These are phyloP conservation scores for Coelogynopora nodosa DNA, from an alignment of 2,888 invertebrate genomes.

Conservation along the genomic window DNA sequence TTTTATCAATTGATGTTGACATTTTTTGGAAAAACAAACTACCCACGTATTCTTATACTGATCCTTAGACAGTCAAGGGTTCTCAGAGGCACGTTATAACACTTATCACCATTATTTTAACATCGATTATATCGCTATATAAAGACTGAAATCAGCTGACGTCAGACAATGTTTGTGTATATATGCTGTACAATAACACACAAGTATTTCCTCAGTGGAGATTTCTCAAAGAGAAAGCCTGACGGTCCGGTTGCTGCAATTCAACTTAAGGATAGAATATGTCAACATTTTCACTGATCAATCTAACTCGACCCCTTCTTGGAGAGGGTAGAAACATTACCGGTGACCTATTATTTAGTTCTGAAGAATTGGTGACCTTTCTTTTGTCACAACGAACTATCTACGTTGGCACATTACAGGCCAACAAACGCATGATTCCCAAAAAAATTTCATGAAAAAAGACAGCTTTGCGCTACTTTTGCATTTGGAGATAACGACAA, in stretches of 20 bases:
- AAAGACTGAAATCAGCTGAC: background rate
- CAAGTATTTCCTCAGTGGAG: background rate
- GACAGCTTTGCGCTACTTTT: background rate
- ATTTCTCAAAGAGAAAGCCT: background rate
- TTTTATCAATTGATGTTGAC: no score
- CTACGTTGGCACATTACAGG: background rate
- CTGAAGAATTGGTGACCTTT: background rate
- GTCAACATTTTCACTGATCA: background rate
- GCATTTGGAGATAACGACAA: background rate
- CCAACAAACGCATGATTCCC: background rate
- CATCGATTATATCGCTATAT: background rate
- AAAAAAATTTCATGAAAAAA: background rate
- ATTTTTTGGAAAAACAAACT: no score
- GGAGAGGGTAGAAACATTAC: background rate
- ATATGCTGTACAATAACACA: background rate
- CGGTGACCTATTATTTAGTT: background rate
- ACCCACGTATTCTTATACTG: no score
- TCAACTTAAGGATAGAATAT: background rate
- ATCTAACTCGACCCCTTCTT: background rate
- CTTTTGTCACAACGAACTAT: background rate
- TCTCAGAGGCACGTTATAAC: background rate
- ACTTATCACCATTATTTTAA: background rate
- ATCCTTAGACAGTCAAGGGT: background rate
- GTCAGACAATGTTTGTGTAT: background rate
- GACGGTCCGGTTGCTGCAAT: background rate